These are phyloP conservation scores for Shinisaurus crocodilurus DNA, from an alignment of 2,113 vertebrate species.

Conservation along the genomic window DNA sequence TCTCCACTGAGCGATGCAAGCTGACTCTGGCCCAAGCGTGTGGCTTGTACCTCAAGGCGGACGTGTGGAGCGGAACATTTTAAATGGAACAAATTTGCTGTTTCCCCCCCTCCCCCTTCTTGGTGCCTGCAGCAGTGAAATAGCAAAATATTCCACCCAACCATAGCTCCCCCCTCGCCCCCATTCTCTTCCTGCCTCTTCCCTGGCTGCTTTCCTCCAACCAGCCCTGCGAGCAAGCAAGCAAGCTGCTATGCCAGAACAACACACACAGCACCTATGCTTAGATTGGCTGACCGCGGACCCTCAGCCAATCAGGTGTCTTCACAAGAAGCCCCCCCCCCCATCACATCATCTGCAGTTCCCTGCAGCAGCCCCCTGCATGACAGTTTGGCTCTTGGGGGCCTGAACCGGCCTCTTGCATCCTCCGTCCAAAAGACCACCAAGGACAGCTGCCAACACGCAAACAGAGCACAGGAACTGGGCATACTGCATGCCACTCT, in stretches of 20 bases:
- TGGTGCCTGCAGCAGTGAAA: background rate
- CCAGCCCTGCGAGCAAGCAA: background rate
- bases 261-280: background rate
- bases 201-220: background rate
- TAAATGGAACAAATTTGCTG: conserved; percentile 30
- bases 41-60: conserved; percentile 1
- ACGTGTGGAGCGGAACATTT: conserved; percentile 18
- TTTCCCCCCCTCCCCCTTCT: background rate
- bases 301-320: background rate
- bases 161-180: background rate
- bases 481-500: background rate
- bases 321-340: background rate
- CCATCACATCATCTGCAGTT: no score
- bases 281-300: background rate
- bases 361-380: background rate
- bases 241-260: accelerated
- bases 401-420: background rate
- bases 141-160: background rate
- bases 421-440: no score
- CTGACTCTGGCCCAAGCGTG: background rate
- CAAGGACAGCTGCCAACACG: no score
- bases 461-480: background rate
- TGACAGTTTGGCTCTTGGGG: no score
- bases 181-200: no score
- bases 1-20: background rate